These are phyloP conservation scores for Terebella lapidaria DNA, from an alignment of 2,888 invertebrate species.

Conservation along the genomic window DNA sequence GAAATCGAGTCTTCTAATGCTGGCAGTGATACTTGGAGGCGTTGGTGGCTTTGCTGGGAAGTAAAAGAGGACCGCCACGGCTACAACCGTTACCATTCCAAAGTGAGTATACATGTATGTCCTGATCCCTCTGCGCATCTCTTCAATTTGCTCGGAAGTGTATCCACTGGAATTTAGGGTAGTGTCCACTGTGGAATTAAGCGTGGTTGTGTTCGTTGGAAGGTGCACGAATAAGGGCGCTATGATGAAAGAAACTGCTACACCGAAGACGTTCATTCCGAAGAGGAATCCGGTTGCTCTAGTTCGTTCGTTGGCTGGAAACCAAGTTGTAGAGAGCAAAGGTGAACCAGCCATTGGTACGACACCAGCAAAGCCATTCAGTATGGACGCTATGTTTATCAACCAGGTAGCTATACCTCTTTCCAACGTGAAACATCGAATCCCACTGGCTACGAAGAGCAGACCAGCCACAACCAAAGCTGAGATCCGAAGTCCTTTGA, in stretches of 20 bases:
- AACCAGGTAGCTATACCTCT: no score
- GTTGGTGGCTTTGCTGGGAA: conserved; percentile 37
- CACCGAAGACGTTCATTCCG: conserved; percentile 29
- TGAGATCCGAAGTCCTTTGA: no score
- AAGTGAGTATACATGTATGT: no score
- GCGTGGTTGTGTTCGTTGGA: no score
- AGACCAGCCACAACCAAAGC: no score
- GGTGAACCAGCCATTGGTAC: conserved; percentile 52
- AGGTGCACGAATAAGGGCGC: no score
- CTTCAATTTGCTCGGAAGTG: no score
- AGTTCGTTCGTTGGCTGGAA: conserved; percentile 54
- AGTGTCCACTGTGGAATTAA: no score
- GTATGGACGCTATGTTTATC: conserved; percentile 48
- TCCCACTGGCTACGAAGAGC: no score
- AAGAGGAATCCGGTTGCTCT: conserved; percentile 38
- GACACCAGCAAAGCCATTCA: conserved; percentile 54
- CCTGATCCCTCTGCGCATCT: no score
- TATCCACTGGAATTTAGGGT: no score
- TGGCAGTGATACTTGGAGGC: conserved; percentile 37
- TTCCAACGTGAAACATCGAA: no score
- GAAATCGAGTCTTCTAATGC: conserved; percentile 29
- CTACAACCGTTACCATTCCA: conserved; percentile 7
- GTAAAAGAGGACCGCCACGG: conserved; percentile 30
- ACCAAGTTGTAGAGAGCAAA: conserved; percentile 55
- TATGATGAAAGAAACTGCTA: conserved; percentile 37